Base-by-base conservation (phyloP, 2,113 vertebrate species). In the Lasiurus borealis region DNA sequence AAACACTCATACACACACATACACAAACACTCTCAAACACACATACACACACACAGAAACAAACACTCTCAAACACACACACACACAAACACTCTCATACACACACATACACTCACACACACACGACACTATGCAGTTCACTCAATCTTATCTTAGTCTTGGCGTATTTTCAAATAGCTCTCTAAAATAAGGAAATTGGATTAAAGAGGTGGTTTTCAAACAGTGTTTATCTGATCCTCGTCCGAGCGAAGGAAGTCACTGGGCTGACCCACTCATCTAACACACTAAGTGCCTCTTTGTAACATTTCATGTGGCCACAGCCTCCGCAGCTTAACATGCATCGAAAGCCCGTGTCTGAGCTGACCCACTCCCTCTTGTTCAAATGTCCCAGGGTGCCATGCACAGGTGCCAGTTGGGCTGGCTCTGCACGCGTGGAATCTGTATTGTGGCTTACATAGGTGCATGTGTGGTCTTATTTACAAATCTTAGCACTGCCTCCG, bases 151-250 rank as follows among this genome's bases (percentile, higher is more conserved):
- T 95, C 66, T 93, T 81, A 77, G 46, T 64, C 57, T 68, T 62
- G 69, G 31, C 15, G 7, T 88, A 44, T 83, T 97, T 95, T 93
- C 72, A 93, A 93, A 59, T 50, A 66, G 75, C 50, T 62, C 71
- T 95, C 12, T 75, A 71, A 83, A 95, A 73, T 81, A 88, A 85
- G 86, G 68, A 93, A 83, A 92, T 36, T 75, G 48, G 40, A 86
- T 83, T 66, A 71, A 21, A 93, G 68, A 94, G 54, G 64, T 46
- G 16, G 36, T 57, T 97, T 91, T 87, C 75, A 48, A 85, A 40
- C 25, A 85, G 18, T 89, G 50, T 95, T 94, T 87, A 76, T 84
- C 87, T 94, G 95, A 91, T 84, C 36, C 23, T n/a, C n/a, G n/a
- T n/a, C n/a, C n/a, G n/a, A n/a, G n/a, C n/a, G n/a, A n/a, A n/a